These are phyloP conservation scores for Andricus curvator DNA, from an alignment of 2,888 invertebrate genomes.

Conservation along the genomic window DNA sequence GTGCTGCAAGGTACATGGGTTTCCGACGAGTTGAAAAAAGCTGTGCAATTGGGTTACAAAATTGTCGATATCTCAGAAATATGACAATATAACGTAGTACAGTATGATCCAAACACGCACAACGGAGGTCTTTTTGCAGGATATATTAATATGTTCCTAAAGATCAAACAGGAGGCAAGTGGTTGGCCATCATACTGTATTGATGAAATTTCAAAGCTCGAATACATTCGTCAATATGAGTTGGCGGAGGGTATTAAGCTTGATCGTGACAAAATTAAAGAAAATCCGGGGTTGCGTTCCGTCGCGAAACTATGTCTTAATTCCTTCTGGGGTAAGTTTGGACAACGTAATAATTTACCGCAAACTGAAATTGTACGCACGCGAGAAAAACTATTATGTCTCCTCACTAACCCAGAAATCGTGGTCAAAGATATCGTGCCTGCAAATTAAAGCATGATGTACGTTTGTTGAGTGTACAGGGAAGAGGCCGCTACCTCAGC, in stretches of 20 bases:
- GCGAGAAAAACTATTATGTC: slow-evolving; percentile 9
- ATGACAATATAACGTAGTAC: slow-evolving; percentile 66
- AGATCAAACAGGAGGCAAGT: slow-evolving; percentile 46
- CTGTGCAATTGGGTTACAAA: slow-evolving; percentile 66
- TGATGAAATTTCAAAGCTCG: slow-evolving; percentile 28
- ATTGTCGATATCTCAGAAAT: slow-evolving; percentile 68
- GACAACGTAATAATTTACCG: slow-evolving; percentile 30
- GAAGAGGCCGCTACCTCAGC: neutral
- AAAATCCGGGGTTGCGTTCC: slow-evolving; percentile 46
- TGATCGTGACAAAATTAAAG: slow-evolving; percentile 31
- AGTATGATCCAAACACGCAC: slow-evolving; percentile 56
- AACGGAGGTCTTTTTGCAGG: slow-evolving; percentile 47
- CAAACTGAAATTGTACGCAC: slow-evolving; percentile 13
- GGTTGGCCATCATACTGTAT: slow-evolving; percentile 44
- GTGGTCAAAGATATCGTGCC: neutral
- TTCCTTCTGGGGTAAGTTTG: slow-evolving; percentile 49
- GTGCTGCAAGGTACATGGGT: slow-evolving; percentile 68
- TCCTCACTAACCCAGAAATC: too few relatives aligned
- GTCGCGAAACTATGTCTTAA: slow-evolving; percentile 43
- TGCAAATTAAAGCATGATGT: slow-evolving; percentile 29
- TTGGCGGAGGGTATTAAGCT: slow-evolving; percentile 26
- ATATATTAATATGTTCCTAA: slow-evolving; percentile 49
- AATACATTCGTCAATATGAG: slow-evolving; percentile 37
- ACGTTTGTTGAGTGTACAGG: slow-evolving; percentile 21
- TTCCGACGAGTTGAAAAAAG: slow-evolving; percentile 68